Evolutionary conservation across 2,113 vertebrate genomes (phyloP).

Genomic region (Marmota monax): DNA sequence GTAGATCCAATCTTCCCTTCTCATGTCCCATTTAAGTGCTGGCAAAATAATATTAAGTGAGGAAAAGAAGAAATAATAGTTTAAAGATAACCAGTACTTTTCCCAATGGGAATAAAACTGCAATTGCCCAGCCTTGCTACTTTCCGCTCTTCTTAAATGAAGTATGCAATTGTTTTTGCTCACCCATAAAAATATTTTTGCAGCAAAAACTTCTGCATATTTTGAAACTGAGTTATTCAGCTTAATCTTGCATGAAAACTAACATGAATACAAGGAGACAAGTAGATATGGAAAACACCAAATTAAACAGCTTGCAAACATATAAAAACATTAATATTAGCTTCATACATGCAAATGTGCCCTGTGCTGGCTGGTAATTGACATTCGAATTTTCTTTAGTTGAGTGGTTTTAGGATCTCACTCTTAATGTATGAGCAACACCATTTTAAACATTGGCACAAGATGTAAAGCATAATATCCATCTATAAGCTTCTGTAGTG

Average conservation of each 20-base stretch:
- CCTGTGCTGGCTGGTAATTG: constrained; percentile 14
- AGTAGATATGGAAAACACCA: constrained; percentile 23
- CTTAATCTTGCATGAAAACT: constrained; percentile 69
- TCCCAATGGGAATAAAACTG: background rate
- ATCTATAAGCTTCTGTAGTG: background rate
- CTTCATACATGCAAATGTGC: background rate
- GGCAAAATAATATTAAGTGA: background rate
- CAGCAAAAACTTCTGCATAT: constrained; percentile 51
- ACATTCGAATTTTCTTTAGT: constrained; percentile 51
- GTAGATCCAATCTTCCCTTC: background rate
- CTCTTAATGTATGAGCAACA: constrained; percentile 46
- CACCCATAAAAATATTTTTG: constrained; percentile 54
- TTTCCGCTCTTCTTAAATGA: background rate
- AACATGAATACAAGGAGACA: constrained; percentile 46
- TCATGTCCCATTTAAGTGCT: background rate
- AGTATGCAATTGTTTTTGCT: constrained; percentile 16
- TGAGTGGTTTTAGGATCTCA: constrained; percentile 28
- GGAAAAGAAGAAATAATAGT: background rate
- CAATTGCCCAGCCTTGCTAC: background rate
- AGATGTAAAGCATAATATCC: background rate
- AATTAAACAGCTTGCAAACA: constrained; percentile 62
- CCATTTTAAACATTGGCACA: background rate
- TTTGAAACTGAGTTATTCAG: constrained; percentile 61
- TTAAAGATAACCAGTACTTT: background rate
- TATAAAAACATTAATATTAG: constrained; percentile 17